Base-by-base conservation (phyloP, 1,140 invertebrate species). In the Diorhabda carinulata region DNA sequence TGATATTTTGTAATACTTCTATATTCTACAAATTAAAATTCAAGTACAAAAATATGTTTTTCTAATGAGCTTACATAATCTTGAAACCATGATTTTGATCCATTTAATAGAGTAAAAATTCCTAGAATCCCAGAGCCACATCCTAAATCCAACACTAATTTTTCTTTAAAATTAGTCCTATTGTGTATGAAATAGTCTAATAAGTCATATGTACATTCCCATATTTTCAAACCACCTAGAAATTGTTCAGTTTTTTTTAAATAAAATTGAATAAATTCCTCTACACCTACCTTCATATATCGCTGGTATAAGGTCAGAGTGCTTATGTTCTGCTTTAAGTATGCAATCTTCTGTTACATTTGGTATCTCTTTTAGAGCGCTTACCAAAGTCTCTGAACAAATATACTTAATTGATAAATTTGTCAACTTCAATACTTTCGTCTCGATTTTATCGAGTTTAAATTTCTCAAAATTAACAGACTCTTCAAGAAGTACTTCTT, bases 151-250 rank as follows among this genome's bases (percentile, higher is more conserved):
- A 95, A 79, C 3, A 93, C 86, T 61, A 79, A 82, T 76, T 85
- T 87, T 59, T 84, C 74, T 70, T 84, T 73, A 43, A 88, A 82
- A 41, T 78, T 58, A 6, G 80, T 64, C 57, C 82, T 76, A 62
- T 81, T 68, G 67, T 86, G 79, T 65, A 84, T 76, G 42, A 92
- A 75, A 79, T 89, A 93, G 65, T 87, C 79, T 43, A 88, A 76
- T 60, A 96, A 79, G 78, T 95, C 93, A 78, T 87, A 86, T 10
- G 91, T 94, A 74, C 93, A 93, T 82, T 96, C 93, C 94, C 94
- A 96, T 68, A 95, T 87, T 86, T 95, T 95, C 41, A 93, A 83
- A 9, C 94, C 94, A 73, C 93, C 92, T 94, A 75, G 61, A 81
- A 69, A 74, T 69, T 52, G 69, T 64, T 42, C 61, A 60, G 41